A percentile compares a stretch with the other conserved stretches of the same genome.
These are phyloP conservation scores for Carcina quercana DNA, from an alignment of 2,888 invertebrate species.

Conservation along the genomic window DNA sequence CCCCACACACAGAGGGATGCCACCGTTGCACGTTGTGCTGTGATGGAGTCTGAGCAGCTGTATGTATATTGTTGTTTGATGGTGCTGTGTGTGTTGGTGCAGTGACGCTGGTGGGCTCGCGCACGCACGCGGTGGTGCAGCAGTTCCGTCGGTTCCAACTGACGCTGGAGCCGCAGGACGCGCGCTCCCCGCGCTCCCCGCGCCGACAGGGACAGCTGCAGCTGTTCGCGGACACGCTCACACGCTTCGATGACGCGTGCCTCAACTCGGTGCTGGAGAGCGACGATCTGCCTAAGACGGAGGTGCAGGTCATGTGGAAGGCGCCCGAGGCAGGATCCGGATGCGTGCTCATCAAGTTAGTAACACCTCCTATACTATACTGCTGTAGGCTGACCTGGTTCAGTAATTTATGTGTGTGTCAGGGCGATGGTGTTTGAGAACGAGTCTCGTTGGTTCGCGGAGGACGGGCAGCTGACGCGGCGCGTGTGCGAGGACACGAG, in stretches of 20 bases:
- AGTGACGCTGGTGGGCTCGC: slow-evolving; percentile 81
- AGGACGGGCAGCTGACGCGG: slow-evolving; percentile 87
- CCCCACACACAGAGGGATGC: too few species aligned
- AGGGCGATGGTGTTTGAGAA: slow-evolving; percentile 92
- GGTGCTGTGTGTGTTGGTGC: slow-evolving; percentile 8
- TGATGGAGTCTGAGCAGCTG: too few species aligned
- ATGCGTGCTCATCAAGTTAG: slow-evolving; percentile 88
- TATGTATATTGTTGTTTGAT: too few species aligned
- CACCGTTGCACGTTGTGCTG: too few species aligned
- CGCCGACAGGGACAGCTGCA: slow-evolving; percentile 62
- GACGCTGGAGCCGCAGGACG: slow-evolving; percentile 79
- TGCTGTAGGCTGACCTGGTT: not conserved
- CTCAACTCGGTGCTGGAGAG: slow-evolving; percentile 89
- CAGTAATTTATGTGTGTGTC: slow-evolving; percentile 8
- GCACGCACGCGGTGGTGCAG: slow-evolving; percentile 78
- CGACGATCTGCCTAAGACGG: slow-evolving; percentile 85
- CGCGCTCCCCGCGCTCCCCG: slow-evolving; percentile 41
- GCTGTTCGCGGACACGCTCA: slow-evolving; percentile 72
- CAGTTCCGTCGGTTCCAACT: slow-evolving; percentile 88
- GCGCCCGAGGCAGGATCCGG: slow-evolving; percentile 90
- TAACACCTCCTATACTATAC: slow-evolving; percentile 7
- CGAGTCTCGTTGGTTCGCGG: slow-evolving; percentile 88
- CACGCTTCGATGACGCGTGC: slow-evolving; percentile 86
- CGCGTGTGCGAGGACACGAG: slow-evolving; percentile 86
- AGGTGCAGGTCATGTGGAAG: slow-evolving; percentile 92